Conservation (phyloP, 2,888 invertebrate species). For the Pyrrhosoma nymphula region DNA sequence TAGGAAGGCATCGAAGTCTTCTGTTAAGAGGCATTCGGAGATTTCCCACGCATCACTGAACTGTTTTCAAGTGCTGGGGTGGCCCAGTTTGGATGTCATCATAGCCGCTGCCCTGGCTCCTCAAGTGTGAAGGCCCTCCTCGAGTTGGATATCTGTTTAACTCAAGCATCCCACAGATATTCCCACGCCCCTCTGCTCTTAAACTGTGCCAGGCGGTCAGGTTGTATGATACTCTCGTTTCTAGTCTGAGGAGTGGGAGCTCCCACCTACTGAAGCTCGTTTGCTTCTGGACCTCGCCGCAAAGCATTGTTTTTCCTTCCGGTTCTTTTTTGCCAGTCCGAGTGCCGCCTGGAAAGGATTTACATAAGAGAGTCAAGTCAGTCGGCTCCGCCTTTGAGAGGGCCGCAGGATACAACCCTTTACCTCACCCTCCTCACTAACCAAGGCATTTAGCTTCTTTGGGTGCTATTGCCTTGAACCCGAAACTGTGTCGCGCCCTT, state of each 20-base stretch:
- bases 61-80: not conserved
- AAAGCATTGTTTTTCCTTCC: not conserved
- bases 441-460: not conserved
- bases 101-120: not conserved
- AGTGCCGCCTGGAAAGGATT: not conserved
- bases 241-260: not conserved
- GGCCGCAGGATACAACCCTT: not conserved
- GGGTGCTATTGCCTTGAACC: not conserved
- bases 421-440: not conserved
- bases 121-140: not conserved
- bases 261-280: not conserved
- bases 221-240: not conserved
- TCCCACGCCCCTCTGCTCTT: not conserved
- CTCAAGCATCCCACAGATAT: not conserved
- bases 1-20: not conserved
- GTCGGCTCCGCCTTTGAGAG: slow-evolving; percentile 8
- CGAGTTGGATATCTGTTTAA: not conserved
- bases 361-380: not conserved
- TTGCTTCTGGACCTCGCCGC: not conserved
- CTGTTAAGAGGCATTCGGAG: not conserved
- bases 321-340: not conserved
- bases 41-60: not conserved
- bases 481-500: not conserved
- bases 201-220: not conserved
- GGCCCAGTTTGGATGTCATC: not conserved